Evolutionary conservation across 1,140 invertebrate genomes (phyloP).

Genomic region (Ladona fulva): DNA sequence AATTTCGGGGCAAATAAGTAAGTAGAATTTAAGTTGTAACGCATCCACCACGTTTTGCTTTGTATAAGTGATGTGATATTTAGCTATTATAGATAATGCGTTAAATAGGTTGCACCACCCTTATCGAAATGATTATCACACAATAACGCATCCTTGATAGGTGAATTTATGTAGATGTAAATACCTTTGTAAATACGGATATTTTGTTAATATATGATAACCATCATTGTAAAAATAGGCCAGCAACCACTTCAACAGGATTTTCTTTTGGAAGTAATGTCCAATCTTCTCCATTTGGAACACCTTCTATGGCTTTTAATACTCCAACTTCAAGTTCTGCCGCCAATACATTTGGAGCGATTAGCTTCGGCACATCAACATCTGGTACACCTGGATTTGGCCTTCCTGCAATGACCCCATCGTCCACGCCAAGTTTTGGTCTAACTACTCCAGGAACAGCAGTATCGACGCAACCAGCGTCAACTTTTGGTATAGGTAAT

Average conservation of each 20-base stretch:
- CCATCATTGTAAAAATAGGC: neutral
- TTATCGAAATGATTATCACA: no score
- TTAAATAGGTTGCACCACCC: no score
- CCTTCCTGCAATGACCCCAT: neutral
- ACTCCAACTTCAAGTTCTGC: neutral
- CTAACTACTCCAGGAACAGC: neutral
- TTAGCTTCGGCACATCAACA: neutral
- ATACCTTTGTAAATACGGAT: no score
- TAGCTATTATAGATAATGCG: no score
- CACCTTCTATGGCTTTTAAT: neutral
- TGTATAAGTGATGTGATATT: no score
- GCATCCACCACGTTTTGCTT: no score
- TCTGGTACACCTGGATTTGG: neutral
- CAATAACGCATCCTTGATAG: no score
- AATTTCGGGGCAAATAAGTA: no score
- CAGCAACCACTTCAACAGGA: neutral
- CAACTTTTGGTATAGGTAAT: neutral
- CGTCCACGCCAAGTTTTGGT: neutral
- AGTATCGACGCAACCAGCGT: neutral
- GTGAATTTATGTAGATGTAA: no score
- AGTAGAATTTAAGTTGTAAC: no score
- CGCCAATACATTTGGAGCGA: neutral
- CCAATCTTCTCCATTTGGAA: neutral
- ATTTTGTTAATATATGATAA: neutral
- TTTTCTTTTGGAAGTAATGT: neutral